phyloP scores from a whole-genome alignment of 2,797 vertebrate genomes.

The Enteromius argenteus region DNA sequence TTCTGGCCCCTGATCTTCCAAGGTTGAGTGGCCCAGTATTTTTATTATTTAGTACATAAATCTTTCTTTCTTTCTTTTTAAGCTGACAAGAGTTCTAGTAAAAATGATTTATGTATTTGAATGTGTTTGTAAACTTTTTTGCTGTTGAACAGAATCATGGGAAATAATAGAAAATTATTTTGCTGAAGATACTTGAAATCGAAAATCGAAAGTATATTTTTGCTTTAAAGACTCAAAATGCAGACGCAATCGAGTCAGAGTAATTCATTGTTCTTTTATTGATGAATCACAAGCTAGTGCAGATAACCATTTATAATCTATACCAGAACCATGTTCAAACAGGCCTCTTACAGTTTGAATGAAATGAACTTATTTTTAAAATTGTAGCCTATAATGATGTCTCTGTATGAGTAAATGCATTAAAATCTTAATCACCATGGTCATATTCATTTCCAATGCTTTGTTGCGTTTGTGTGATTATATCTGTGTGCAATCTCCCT shows the following conservation, averaged over 20 bases:
- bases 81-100: not conserved
- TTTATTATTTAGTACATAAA: not conserved
- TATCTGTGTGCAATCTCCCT: not conserved
- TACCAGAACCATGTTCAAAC: not conserved
- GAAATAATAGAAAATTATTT: not conserved
- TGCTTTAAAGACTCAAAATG: not conserved
- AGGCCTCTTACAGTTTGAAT: constrained; percentile 7
- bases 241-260: not conserved
- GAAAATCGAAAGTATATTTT: not conserved
- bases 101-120: not conserved
- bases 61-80: not conserved
- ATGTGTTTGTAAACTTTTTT: not conserved
- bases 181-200: not conserved
- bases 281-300: not conserved
- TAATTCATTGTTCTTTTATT: not conserved
- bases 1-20: not conserved
- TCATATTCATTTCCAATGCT: not conserved
- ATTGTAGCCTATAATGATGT: not conserved
- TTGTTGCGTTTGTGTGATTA: constrained; percentile 10
- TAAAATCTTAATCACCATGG: not conserved
- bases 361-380: not conserved
- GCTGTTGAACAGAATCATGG: too few species aligned
- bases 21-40: not conserved
- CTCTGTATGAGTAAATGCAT: not conserved
- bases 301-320: not conserved